Evolutionary conservation across 2,113 vertebrate species (phyloP).

Genomic region (Tychaedon coryphoeus): DNA sequence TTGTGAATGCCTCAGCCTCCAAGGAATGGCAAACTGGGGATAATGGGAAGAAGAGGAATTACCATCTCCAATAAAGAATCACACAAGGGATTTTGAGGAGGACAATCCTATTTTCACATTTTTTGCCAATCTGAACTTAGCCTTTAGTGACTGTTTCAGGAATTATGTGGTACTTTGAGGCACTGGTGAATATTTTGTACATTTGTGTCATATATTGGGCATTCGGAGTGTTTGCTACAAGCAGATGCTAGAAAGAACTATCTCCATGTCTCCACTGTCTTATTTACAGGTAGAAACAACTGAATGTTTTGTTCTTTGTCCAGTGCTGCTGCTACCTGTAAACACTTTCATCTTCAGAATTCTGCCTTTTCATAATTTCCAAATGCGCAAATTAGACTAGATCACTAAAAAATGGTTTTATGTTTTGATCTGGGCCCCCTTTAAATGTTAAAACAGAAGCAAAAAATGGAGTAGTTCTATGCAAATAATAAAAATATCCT

Average conservation of each 20-base stretch:
- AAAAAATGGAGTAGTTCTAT: background rate
- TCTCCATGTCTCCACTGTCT: background rate
- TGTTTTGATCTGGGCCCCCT: background rate
- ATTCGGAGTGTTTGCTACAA: background rate
- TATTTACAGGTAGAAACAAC: background rate
- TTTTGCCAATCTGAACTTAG: background rate
- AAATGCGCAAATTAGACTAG: background rate
- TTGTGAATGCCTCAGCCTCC: background rate
- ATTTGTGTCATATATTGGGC: background rate
- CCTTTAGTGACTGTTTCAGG: background rate
- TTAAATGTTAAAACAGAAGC: background rate
- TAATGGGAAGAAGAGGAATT: background rate
- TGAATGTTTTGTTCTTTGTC: background rate
- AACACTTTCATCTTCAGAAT: background rate
- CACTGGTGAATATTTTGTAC: background rate
- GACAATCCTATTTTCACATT: background rate
- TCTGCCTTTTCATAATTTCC: background rate
- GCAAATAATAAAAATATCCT: background rate
- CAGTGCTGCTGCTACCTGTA: background rate
- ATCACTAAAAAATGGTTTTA: background rate
- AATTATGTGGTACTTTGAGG: background rate
- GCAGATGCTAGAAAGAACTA: background rate
- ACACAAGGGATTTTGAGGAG: background rate
- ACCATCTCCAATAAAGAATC: background rate
- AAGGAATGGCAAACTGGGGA: background rate